Evolutionary conservation across 2,888 invertebrate species (phyloP), one percentile per base, ranked within the genome.

Genomic region (Trachelus iudaicus): DNA sequence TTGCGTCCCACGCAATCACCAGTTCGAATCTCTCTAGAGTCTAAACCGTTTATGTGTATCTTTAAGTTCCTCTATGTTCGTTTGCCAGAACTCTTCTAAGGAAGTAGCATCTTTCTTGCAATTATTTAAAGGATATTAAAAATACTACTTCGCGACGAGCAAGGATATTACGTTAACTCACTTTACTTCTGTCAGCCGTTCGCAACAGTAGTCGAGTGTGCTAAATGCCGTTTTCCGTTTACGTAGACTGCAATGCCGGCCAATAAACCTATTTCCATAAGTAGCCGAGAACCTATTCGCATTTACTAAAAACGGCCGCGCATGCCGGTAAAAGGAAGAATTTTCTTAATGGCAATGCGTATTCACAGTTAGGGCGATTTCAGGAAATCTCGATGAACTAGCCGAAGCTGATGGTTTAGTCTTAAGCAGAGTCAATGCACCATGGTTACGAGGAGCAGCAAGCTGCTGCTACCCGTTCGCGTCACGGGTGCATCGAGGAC

Each of bases 391-490:
- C 56, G 56, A 23, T 56, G 2, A 56, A 56, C 23, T 56, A 56
- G 9, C 23, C 23, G 15, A 56, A 56, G 56, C 23, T 23, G 56
- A 23, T 56, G 56, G 23, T 15, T 56, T 23, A 23, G 15, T 40
- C 40, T 23, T 40, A 40, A 40, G 40, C 23, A 40, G 56, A 56
- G 56, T 56, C 56, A 34, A 71, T 31, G 71, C 31, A 31, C 23
- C 12, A 34, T 12, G n/a, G 31, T 71, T 34, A n/a, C 71, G 71
- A 31, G 71, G 31, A 71, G 71, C 33, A 56, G 9, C 23, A 23
- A 56, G 56, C 56, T 77, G 79, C 79, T 80, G 78, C 73, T 80
- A 79, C 80, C 76, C 81, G 81, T 80, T 81, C 81, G 56, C 56
- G 56, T 56, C 56, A 23, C 23, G 56, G 23, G 56, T 30, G 34